These are phyloP conservation scores for Loxodonta africana DNA, from an alignment of 2,113 vertebrate species.

Conservation along the genomic window DNA sequence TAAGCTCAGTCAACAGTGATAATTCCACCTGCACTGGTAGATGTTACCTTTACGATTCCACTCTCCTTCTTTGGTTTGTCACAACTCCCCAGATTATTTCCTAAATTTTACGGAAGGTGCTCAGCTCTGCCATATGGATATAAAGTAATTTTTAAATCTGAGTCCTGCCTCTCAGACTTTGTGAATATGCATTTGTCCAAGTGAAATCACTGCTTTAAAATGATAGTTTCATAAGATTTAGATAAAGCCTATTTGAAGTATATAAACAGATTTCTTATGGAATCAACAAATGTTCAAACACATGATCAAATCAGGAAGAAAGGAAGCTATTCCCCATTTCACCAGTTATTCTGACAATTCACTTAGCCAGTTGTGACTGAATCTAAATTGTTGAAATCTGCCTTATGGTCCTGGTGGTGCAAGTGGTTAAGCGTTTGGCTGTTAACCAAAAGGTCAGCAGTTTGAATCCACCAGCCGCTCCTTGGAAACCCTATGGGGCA, in stretches of 20 bases:
- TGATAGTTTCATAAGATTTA: constrained; percentile 72
- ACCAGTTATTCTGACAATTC: constrained; percentile 50
- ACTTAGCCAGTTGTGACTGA: constrained; percentile 35
- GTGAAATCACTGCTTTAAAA: constrained; percentile 75
- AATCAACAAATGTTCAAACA: constrained; percentile 59
- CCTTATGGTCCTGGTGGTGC: no score
- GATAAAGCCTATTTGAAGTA: constrained; percentile 75
- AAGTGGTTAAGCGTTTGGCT: no score
- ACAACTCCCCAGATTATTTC: neutral
- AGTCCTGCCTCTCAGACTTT: constrained; percentile 73
- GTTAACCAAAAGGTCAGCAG: no score
- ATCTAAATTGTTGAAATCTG: neutral
- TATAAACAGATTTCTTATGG: constrained; percentile 64
- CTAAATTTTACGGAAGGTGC: neutral
- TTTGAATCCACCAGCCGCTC: no score
- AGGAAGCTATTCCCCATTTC: constrained; percentile 48
- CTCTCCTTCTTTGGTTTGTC: neutral
- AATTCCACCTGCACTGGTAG: neutral
- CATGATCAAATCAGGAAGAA: constrained; percentile 48
- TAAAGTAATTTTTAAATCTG: constrained; percentile 76
- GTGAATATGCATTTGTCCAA: constrained; percentile 70
- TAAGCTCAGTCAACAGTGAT: neutral
- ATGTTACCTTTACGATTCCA: fast-evolving
- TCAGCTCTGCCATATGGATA: constrained; percentile 44
- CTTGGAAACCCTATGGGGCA: no score